A percentile compares a stretch with the other conserved stretches of the same genome.
Conservation (phyloP, 2,888 invertebrate genomes). For the Agonopterix heracliana region DNA sequence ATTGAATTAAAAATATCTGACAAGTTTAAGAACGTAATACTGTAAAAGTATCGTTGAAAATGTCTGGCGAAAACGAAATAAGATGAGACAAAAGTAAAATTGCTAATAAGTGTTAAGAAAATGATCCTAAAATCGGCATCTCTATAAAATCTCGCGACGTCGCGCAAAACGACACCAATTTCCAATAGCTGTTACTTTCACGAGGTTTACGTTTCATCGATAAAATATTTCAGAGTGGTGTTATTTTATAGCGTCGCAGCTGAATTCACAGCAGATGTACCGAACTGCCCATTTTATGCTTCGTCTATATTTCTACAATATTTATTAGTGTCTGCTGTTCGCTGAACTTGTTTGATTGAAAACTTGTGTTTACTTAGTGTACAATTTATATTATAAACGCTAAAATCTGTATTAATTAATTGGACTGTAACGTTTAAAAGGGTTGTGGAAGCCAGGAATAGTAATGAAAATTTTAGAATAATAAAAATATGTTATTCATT, state of each 20-base stretch:
- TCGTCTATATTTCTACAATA: constrained; percentile 23
- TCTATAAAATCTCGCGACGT: neutral
- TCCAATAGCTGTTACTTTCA: constrained; percentile 36
- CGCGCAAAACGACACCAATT: constrained; percentile 18
- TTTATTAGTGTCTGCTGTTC: constrained; percentile 25
- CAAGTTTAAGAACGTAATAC: too few species aligned
- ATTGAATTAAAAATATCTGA: too few species aligned
- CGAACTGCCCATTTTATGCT: constrained; percentile 30
- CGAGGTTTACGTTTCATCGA: constrained; percentile 28
- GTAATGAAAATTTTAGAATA: too few species aligned
- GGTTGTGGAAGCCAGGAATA: too few species aligned
- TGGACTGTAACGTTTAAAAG: neutral
- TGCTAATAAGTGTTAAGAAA: neutral
- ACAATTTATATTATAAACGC: too few species aligned
- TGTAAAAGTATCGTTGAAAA: too few species aligned
- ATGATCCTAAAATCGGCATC: neutral
- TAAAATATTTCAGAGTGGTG: constrained; percentile 35
- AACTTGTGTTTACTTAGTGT: neutral
- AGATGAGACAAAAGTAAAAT: neutral
- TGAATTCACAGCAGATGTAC: constrained; percentile 25
- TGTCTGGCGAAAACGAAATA: too few species aligned
- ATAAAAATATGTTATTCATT: too few species aligned
- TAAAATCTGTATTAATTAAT: neutral
- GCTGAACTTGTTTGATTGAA: constrained; percentile 13
- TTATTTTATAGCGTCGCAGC: constrained; percentile 29